Percentiles rank a stretch among this genome's conserved stretches.
Conservation (phyloP, 2,113 vertebrate genomes). For the Pteropus alecto region DNA sequence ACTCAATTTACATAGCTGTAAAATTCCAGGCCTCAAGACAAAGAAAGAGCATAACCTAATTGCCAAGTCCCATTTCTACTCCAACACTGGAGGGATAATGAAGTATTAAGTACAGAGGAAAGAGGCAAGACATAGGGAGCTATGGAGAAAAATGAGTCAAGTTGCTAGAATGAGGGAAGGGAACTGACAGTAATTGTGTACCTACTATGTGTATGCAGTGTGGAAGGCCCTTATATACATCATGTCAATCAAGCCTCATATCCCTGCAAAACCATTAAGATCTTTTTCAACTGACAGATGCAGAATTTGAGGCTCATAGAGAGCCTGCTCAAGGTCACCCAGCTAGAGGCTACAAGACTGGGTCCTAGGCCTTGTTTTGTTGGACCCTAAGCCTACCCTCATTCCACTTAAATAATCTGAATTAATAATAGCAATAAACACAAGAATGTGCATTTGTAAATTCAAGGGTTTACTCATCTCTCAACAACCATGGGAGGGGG, state of each 20-base stretch:
- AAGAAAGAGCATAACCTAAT: background rate
- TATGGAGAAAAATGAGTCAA: background rate
- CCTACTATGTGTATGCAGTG: background rate
- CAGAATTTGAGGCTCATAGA: background rate
- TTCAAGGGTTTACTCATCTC: background rate
- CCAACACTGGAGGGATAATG: background rate
- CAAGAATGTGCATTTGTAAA: background rate
- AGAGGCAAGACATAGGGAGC: background rate
- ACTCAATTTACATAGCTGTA: constrained; percentile 70
- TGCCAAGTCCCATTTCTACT: background rate
- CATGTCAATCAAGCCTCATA: background rate
- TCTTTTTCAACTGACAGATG: background rate
- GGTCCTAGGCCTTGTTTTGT: background rate
- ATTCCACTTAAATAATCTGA: background rate
- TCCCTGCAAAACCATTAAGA: background rate
- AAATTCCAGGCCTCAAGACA: constrained; percentile 38
- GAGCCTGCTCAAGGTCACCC: background rate
- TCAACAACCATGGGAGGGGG: background rate
- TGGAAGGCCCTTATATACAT: background rate
- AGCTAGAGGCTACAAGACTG: background rate
- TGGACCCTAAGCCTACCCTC: background rate
- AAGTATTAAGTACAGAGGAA: background rate
- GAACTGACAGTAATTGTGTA: background rate
- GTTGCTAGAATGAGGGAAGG: background rate
- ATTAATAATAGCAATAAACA: background rate